Evolutionary conservation across 2,888 invertebrate species (phyloP).

Genomic region (Ischnus inquisitorius): DNA sequence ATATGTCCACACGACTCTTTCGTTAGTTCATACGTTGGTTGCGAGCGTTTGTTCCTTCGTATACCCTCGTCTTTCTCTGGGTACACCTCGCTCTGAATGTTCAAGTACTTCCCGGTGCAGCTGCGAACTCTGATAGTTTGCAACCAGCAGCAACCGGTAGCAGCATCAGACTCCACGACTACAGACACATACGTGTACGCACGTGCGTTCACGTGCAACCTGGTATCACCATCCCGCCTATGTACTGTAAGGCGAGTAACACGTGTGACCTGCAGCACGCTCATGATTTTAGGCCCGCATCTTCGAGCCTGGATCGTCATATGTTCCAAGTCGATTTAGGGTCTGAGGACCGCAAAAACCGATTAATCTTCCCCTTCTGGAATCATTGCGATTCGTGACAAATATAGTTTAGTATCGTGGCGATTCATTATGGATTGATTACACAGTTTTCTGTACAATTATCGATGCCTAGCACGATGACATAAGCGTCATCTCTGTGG

Average conservation of each 20-base stretch:
- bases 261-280: slow-evolving; percentile 49
- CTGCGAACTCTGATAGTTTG: slow-evolving; percentile 65
- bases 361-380: neutral
- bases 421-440: neutral
- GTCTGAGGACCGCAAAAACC: neutral
- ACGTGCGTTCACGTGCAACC: slow-evolving; percentile 59
- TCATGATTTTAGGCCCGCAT: slow-evolving; percentile 59
- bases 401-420: neutral
- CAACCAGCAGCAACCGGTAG: slow-evolving; percentile 29
- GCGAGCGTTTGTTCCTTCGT: slow-evolving; percentile 30
- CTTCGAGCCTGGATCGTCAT: slow-evolving; percentile 13
- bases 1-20: slow-evolving; percentile 2
- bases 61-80: slow-evolving; percentile 47
- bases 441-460: slow-evolving; percentile 7
- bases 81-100: slow-evolving; percentile 76
- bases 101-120: slow-evolving; percentile 81
- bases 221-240: slow-evolving; percentile 24
- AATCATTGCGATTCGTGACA: too few species aligned
- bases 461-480: neutral
- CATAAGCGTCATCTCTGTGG: neutral
- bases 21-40: slow-evolving; percentile 20
- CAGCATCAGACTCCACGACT: slow-evolving; percentile 47
- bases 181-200: slow-evolving; percentile 15
- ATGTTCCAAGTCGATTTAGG: slow-evolving; percentile 3
- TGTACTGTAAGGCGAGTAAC: slow-evolving; percentile 11